These are phyloP conservation scores for Botia kubotai DNA, from an alignment of 2,797 vertebrate species.

Conservation along the genomic window DNA sequence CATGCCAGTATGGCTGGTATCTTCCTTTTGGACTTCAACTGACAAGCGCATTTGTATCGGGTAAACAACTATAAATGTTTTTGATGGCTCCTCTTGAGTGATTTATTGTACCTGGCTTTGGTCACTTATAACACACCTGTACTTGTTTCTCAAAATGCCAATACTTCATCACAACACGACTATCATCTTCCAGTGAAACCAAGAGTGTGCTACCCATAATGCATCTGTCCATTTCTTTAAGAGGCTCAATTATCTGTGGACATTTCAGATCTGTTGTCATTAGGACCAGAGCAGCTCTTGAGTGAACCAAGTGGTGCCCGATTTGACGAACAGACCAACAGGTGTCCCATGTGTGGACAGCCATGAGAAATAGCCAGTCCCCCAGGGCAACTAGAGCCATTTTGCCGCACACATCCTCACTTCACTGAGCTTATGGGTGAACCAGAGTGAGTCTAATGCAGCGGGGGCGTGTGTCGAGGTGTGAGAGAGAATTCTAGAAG, in stretches of 20 bases:
- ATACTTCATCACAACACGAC: background rate
- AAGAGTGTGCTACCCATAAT: background rate
- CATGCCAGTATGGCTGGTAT: background rate
- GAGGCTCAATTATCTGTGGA: slow-evolving; percentile 7
- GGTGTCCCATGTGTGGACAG: slow-evolving; percentile 39
- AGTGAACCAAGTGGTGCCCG: slow-evolving; percentile 1
- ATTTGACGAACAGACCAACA: slow-evolving; percentile 48
- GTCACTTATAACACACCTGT: slow-evolving; percentile 32
- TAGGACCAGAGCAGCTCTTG: background rate
- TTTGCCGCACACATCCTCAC: slow-evolving; percentile 26
- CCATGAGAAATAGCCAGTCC: slow-evolving; percentile 25
- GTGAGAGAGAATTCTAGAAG: slow-evolving; percentile 7
- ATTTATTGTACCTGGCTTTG: slow-evolving; percentile 54
- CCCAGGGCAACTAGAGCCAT: slow-evolving; percentile 14
- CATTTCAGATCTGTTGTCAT: slow-evolving; percentile 7
- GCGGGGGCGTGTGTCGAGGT: slow-evolving; percentile 24
- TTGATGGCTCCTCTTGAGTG: slow-evolving; percentile 44
- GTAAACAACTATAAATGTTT: slow-evolving; percentile 56
- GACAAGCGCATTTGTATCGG: slow-evolving; percentile 40
- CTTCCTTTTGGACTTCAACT: slow-evolving; percentile 30
- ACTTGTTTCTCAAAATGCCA: slow-evolving; percentile 41
- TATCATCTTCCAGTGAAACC: background rate
- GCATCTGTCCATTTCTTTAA: slow-evolving; percentile 6
- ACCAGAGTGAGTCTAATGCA: slow-evolving; percentile 28
- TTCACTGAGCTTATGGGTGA: slow-evolving; percentile 1